Base-by-base conservation (phyloP, 2,888 invertebrate genomes). In the Diaperis boleti region DNA sequence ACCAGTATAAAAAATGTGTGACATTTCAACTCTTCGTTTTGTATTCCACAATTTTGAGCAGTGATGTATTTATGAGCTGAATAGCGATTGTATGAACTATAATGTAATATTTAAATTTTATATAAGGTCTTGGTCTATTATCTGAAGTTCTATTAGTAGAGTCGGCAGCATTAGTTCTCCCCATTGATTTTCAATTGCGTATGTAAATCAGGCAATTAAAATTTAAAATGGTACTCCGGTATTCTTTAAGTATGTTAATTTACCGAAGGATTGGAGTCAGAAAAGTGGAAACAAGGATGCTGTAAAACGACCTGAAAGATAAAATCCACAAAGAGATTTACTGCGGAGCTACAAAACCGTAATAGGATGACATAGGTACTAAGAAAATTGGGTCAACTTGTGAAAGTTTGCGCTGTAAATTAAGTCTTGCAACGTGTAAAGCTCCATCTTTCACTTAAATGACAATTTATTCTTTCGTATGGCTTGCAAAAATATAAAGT, bases 261-360 rank as follows among this genome's bases (percentile, higher is more conserved):
- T 54, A 15, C 18, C 20, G 15, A 57, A 45, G 45, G 37, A 56
- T 45, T 56, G 18, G 52, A 55, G 61, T 62, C 59, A 45, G 57
- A 59, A 64, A 64, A 55, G 64, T 57, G 56, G 64, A 64, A 65
- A 61, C 54, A 52, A 41, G 59, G 47, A 64, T 61, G 61, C 55
- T 22, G 20, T 45, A 56, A 62, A 60, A 65, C 57, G 59, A 54
- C 65, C 55, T 54, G 54, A 62, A 63, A 59, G 67, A 65, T 65
- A 67, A 67, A 63, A 65, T 67, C 67, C 67, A 65, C 64, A 62
- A 65, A 64, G 65, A 64, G 62, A 67, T 67, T 67, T 67, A 67
- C 64, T 44, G 63, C 42, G 35, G 44, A 64, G 64, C 64, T 62
- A 63, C 59, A 67, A 67, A 67, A 64, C 63, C 63, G 60, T 67